Conservation (phyloP, 2,797 vertebrate genomes). For the Aulostomus chinensis region DNA sequence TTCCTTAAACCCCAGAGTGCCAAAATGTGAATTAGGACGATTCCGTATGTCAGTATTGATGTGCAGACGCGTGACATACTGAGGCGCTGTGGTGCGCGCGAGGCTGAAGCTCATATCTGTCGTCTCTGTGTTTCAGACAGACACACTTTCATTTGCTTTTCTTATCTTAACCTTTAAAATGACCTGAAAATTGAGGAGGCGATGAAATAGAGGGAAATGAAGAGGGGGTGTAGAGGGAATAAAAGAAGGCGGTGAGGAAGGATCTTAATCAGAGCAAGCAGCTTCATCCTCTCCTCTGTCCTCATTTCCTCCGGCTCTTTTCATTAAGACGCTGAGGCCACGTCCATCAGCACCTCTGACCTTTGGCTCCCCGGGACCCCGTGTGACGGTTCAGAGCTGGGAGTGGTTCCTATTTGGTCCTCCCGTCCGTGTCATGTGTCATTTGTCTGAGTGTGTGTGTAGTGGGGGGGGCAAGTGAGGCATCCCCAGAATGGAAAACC, state of each 20-base stretch:
- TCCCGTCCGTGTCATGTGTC: constrained; percentile 6
- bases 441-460: constrained; percentile 19
- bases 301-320: constrained; percentile 46
- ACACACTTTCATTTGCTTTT: constrained; percentile 21
- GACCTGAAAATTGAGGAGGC: constrained; percentile 16
- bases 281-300: constrained; percentile 52
- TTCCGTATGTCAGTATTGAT: constrained; percentile 6
- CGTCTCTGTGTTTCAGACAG: constrained; percentile 10
- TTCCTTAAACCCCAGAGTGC: constrained; percentile 22
- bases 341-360: constrained; percentile 48
- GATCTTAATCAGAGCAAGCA: constrained; percentile 49
- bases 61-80: neutral
- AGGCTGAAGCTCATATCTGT: constrained; percentile 5
- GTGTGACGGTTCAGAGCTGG: constrained; percentile 4
- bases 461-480: neutral
- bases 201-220: constrained; percentile 15
- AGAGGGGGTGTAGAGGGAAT: neutral
- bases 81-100: no score
- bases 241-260: constrained; percentile 32
- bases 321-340: constrained; percentile 41
- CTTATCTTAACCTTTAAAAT: constrained; percentile 43
- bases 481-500: no score
- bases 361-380: constrained; percentile 8
- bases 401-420: constrained; percentile 10
- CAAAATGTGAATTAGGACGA: constrained; percentile 2